Conservation (phyloP, 2,113 vertebrate species). For the Cnemophilus loriae region DNA sequence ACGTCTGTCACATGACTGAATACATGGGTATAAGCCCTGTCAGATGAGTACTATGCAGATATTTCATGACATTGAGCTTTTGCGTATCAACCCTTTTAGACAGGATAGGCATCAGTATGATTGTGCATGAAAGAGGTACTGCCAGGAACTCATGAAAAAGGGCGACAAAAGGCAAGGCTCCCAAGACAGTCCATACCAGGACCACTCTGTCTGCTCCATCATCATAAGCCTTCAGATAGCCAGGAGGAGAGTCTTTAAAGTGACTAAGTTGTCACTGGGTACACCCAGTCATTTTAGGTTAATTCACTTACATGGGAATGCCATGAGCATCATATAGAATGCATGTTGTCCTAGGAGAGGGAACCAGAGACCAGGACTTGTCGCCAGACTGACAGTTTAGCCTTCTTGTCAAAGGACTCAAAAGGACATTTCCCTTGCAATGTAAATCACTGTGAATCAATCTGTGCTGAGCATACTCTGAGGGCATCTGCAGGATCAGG, state of each 20-base stretch:
- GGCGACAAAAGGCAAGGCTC: background rate
- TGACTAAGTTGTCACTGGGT: background rate
- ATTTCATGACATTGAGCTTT: background rate
- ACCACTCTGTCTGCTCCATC: background rate
- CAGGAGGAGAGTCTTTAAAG: background rate
- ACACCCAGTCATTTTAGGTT: background rate
- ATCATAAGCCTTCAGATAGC: background rate
- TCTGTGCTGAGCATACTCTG: background rate
- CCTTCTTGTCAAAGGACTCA: background rate
- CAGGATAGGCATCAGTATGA: background rate
- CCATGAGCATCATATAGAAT: background rate
- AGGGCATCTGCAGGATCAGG: background rate
- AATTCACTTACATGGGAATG: background rate
- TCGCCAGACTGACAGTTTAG: background rate
- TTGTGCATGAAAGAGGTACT: background rate
- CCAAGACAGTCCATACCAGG: background rate
- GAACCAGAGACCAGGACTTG: background rate
- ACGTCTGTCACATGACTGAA: background rate
- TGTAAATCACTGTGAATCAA: background rate
- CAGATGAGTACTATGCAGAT: background rate
- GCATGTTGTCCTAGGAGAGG: background rate
- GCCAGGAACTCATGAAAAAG: background rate
- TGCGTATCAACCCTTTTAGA: background rate
- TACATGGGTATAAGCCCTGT: background rate
- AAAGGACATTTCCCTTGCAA: background rate